These are phyloP conservation scores for Magallana ariakensis DNA, from an alignment of 1,140 invertebrate genomes.

Conservation along the genomic window DNA sequence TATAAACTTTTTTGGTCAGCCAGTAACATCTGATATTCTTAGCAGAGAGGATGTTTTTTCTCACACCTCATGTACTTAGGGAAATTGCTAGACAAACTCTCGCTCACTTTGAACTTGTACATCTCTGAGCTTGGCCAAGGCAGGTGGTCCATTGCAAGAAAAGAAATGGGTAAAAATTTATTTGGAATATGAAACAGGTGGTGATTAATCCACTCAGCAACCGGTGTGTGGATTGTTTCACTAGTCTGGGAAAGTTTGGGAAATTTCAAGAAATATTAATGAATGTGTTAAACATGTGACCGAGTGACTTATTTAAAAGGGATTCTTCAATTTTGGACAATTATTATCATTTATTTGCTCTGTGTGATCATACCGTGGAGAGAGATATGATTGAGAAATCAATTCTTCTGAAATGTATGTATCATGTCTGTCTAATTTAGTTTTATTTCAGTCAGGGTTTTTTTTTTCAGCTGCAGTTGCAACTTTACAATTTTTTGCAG, in stretches of 20 bases:
- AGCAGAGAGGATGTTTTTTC: constrained; percentile 20
- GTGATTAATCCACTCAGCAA: constrained; percentile 31
- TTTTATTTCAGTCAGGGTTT: constrained; percentile 11
- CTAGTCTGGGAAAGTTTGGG: constrained; percentile 25
- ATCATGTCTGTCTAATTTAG: background rate
- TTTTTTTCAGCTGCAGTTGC: background rate
- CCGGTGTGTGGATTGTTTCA: constrained; percentile 25
- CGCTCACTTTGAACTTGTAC: constrained; percentile 29
- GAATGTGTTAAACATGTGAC: constrained; percentile 33
- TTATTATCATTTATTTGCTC: too few species aligned
- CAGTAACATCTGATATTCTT: background rate
- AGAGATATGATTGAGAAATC: background rate
- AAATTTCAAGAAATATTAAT: background rate
- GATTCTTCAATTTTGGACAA: too few species aligned
- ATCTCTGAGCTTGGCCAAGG: constrained; percentile 28
- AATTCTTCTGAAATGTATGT: background rate
- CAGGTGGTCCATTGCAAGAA: constrained; percentile 32
- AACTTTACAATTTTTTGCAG: background rate
- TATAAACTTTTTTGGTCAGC: constrained; percentile 23
- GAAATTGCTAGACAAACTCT: constrained; percentile 8
- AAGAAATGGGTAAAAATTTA: constrained; percentile 12
- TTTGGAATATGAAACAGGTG: constrained; percentile 7
- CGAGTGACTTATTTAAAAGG: background rate
- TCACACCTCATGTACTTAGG: constrained; percentile 4
- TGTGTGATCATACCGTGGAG: too few species aligned